phyloP scores from a whole-genome alignment of 2,113 vertebrate species.

The Microcebus murinus region DNA sequence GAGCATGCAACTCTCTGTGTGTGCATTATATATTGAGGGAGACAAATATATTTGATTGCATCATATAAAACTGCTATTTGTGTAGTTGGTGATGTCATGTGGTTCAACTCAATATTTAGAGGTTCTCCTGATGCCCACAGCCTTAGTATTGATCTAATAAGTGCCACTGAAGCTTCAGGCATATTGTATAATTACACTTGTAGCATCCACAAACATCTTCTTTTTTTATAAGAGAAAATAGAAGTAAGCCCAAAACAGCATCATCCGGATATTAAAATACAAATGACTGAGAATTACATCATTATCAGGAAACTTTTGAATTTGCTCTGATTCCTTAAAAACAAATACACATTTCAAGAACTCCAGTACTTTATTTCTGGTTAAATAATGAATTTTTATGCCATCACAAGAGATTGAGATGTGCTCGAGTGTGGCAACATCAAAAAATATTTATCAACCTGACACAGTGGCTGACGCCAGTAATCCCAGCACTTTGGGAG shows the following conservation, averaged over 20 bases:
- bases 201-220: background rate
- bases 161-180: background rate
- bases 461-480: no score
- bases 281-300: background rate
- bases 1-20: background rate
- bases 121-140: background rate
- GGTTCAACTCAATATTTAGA: background rate
- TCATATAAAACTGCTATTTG: conserved; percentile 25
- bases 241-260: background rate
- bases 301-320: background rate
- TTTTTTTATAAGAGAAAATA: conserved; percentile 3
- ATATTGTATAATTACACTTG: background rate
- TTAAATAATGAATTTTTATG: background rate
- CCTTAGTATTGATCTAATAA: background rate
- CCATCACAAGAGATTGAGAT: background rate
- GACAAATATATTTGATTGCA: background rate
- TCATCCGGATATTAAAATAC: background rate
- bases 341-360: background rate
- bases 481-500: no score
- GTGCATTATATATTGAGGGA: background rate
- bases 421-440: background rate
- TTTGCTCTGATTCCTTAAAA: background rate
- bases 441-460: background rate
- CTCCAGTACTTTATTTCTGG: background rate
- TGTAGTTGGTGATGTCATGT: background rate